Percentiles rank a stretch among this genome's conserved stretches.
phyloP scores from a whole-genome alignment of 2,797 vertebrate species.

The Cryptoprocta ferox region DNA sequence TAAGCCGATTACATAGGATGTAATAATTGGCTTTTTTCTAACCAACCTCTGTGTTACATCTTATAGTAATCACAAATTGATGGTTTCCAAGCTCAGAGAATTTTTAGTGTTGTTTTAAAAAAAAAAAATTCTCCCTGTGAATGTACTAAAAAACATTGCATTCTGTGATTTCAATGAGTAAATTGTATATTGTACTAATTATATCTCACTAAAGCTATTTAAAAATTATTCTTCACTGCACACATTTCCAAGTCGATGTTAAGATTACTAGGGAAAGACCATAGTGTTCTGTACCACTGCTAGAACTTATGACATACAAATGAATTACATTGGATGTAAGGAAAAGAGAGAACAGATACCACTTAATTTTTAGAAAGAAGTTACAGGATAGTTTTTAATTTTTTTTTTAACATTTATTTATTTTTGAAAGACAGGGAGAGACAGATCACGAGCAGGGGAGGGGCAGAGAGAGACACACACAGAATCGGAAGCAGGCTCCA shows the following conservation, averaged over 20 bases:
- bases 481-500: too few relatives aligned
- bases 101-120: slow-evolving; percentile 33
- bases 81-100: not conserved
- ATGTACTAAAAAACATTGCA: not conserved
- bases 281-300: not conserved
- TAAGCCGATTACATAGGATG: not conserved
- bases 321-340: slow-evolving; percentile 29
- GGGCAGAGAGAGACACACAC: too few relatives aligned
- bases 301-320: not conserved
- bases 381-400: slow-evolving; percentile 46
- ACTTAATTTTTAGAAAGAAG: slow-evolving; percentile 41
- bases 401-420: too few relatives aligned
- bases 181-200: slow-evolving; percentile 25
- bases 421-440: too few relatives aligned
- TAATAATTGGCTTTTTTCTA: not conserved
- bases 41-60: not conserved
- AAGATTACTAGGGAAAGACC: not conserved
- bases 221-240: not conserved
- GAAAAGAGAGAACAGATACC: not conserved
- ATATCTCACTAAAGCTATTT: slow-evolving; percentile 23
- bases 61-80: slow-evolving; percentile 25
- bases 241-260: slow-evolving; percentile 46
- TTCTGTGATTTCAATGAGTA: not conserved
- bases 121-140: not conserved
- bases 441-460: too few relatives aligned